These are phyloP conservation scores for Rhingia rostrata DNA, from an alignment of 2,888 invertebrate species.

Conservation along the genomic window DNA sequence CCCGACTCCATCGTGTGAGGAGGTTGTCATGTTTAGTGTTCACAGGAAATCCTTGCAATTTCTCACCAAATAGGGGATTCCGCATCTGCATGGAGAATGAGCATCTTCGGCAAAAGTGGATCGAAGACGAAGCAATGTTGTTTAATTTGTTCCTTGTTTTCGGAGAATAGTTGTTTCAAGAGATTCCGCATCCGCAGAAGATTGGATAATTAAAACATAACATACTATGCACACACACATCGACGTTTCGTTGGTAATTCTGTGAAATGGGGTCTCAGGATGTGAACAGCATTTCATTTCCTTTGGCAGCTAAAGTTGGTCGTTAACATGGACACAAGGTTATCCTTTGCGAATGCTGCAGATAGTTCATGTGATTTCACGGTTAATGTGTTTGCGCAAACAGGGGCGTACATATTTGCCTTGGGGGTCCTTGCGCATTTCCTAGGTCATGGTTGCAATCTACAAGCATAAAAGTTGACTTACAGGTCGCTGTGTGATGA, in stretches of 20 bases:
- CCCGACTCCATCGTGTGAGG: constrained; percentile 2
- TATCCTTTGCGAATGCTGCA: constrained; percentile 48
- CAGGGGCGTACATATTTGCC: neutral
- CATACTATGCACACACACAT: neutral
- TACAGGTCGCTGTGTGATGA: neutral
- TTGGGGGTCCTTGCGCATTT: constrained; percentile 6
- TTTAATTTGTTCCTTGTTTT: constrained; percentile 23
- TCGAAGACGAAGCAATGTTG: constrained; percentile 14
- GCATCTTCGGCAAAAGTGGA: constrained; percentile 18
- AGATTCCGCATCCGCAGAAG: constrained; percentile 19
- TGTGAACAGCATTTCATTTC: constrained; percentile 36
- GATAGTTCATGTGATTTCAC: constrained; percentile 40
- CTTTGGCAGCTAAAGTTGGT: constrained; percentile 24
- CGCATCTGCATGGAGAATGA: constrained; percentile 25
- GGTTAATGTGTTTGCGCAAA: neutral
- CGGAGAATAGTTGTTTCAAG: constrained; percentile 25
- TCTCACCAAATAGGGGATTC: constrained; percentile 42
- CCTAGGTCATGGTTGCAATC: constrained; percentile 3
- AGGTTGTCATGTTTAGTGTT: constrained; percentile 46
- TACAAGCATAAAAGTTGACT: too few species aligned
- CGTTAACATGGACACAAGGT: constrained; percentile 38
- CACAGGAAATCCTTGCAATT: constrained; percentile 46
- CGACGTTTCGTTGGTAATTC: neutral
- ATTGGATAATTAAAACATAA: constrained; percentile 51
- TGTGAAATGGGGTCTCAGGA: constrained; percentile 28